Conservation (phyloP, 2,797 vertebrate species). For the Diglossa cyanea region DNA sequence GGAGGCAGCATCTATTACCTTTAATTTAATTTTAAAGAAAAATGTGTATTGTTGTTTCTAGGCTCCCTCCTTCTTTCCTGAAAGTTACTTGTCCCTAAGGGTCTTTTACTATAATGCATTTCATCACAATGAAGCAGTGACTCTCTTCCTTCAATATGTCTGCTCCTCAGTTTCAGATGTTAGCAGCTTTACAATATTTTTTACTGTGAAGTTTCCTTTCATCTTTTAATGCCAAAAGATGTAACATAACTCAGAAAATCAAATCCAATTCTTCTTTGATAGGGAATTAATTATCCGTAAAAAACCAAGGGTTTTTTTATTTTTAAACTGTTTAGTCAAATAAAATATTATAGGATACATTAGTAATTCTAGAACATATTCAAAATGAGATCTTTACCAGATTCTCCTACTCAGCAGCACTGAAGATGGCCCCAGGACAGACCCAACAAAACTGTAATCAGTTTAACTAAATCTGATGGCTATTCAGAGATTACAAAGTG, state of each 20-base stretch:
- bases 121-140: neutral
- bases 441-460: neutral
- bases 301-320: neutral
- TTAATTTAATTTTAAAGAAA: neutral
- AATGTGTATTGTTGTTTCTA: neutral
- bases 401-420: neutral
- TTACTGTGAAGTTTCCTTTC: neutral
- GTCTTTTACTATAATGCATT: neutral
- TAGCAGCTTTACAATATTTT: neutral
- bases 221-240: neutral
- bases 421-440: neutral
- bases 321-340: neutral
- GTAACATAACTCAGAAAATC: neutral
- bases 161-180: neutral
- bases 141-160: neutral
- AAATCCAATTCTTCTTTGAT: neutral
- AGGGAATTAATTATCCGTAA: neutral
- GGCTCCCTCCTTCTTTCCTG: neutral
- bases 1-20: neutral
- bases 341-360: neutral
- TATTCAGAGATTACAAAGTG: neutral
- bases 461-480: neutral
- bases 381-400: neutral
- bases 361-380: neutral
- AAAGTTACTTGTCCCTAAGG: neutral